Conservation (phyloP, 92 coral and sea anemone genomes). For the Scolanthus callimorphus region DNA sequence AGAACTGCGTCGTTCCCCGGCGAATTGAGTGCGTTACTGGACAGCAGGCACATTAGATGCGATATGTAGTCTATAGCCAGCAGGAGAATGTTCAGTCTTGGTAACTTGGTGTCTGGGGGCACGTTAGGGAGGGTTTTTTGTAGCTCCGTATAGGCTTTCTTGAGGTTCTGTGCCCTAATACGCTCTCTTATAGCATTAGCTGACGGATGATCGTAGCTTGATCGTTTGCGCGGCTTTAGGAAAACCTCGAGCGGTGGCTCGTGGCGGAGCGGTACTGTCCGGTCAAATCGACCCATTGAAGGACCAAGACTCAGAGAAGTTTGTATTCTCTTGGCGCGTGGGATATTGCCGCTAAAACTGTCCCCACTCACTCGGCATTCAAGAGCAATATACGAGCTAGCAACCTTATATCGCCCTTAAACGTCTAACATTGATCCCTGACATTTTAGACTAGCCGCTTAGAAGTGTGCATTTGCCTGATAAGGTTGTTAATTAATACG, state of each 20-base stretch:
- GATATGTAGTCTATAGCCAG: conserved; percentile 82
- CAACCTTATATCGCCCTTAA: no score
- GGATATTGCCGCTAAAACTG: no score
- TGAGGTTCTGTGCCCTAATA: conserved; percentile 80
- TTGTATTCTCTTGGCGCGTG: no score
- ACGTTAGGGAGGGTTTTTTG: conserved; percentile 84
- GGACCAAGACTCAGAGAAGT: no score
- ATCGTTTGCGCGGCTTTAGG: conserved; percentile 38
- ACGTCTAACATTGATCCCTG: no score
- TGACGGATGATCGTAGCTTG: conserved; percentile 65
- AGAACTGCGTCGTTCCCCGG: conserved; percentile 19
- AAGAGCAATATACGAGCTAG: background rate
- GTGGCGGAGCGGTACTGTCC: background rate
- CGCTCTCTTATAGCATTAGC: conserved; percentile 83
- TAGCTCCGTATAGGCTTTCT: conserved; percentile 72
- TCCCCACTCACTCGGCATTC: background rate
- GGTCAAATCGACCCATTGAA: no score
- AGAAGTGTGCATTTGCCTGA: conserved; percentile 42
- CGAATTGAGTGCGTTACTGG: conserved; percentile 15
- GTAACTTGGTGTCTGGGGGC: conserved; percentile 89
- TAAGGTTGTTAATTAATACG: conserved; percentile 43
- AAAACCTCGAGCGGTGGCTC: background rate
- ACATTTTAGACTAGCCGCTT: no score
- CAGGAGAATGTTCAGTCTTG: conserved; percentile 74
- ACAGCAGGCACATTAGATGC: conserved; percentile 58